phyloP scores from a whole-genome alignment of 2,113 vertebrate species.

The Thalassarche chlororhynchos region DNA sequence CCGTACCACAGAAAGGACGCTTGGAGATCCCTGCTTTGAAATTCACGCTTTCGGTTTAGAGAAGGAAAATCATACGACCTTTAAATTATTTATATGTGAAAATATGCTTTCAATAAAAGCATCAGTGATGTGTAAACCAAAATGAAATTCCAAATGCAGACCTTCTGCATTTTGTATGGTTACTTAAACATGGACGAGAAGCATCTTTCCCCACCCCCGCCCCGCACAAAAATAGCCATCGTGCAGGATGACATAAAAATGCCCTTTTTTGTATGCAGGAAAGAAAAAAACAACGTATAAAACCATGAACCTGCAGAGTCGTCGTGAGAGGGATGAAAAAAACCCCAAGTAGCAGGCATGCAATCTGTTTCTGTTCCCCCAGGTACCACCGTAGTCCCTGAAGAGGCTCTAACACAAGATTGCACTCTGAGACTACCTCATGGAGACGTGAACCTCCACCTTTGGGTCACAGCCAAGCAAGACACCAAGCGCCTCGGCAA shows the following conservation, averaged over 20 bases:
- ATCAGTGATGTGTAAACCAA: background rate
- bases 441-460: background rate
- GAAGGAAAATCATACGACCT: background rate
- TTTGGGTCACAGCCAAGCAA: background rate
- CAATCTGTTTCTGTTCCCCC: background rate
- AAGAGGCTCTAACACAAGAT: background rate
- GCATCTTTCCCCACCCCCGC: background rate
- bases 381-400: rapidly evolving
- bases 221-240: background rate
- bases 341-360: background rate
- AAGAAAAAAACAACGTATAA: background rate
- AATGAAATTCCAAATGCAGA: background rate
- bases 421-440: background rate
- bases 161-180: background rate
- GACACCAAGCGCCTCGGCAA: background rate
- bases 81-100: background rate
- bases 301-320: background rate
- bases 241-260: background rate
- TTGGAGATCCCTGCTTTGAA: background rate
- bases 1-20: background rate
- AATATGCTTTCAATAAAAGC: background rate
- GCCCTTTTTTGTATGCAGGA: background rate
- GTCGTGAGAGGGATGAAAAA: background rate
- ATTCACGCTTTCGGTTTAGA: background rate
- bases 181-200: background rate